Percentiles rank a stretch among this genome's conserved stretches.
phyloP scores from a whole-genome alignment of 2,113 vertebrate species.

The Caranx ignobilis region DNA sequence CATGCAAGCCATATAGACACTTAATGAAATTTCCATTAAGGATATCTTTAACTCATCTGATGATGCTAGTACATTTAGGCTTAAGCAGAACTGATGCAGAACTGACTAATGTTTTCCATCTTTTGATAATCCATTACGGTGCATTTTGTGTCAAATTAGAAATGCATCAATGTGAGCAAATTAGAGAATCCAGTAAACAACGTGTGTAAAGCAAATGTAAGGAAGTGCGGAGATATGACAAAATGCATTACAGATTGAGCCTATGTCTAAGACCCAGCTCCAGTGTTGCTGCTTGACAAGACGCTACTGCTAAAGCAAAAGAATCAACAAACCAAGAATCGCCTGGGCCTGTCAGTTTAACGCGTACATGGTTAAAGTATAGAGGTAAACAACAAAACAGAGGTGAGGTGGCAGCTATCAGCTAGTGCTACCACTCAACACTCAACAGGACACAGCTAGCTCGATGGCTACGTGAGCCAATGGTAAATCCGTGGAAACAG shows the following conservation, averaged over 20 bases:
- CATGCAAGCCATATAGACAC: constrained; percentile 41
- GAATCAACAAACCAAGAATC: background rate
- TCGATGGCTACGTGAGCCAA: constrained; percentile 49
- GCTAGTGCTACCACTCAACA: constrained; percentile 25
- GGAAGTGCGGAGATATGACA: background rate
- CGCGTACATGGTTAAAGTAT: background rate
- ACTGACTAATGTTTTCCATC: constrained; percentile 7
- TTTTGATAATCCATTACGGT: constrained; percentile 31
- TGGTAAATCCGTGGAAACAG: constrained; percentile 62
- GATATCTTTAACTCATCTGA: constrained; percentile 51
- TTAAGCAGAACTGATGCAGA: background rate
- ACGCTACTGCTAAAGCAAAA: background rate
- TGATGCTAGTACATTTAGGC: constrained; percentile 37
- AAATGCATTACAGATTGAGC: background rate
- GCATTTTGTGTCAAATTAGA: constrained; percentile 26
- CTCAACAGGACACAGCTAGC: constrained; percentile 43
- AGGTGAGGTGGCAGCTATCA: constrained; percentile 56
- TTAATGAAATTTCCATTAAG: constrained; percentile 68
- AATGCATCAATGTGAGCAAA: background rate
- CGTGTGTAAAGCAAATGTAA: constrained; percentile 7
- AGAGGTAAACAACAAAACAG: constrained; percentile 18
- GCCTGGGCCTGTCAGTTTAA: background rate
- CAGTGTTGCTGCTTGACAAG: background rate
- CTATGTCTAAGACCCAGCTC: background rate
- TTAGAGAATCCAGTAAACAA: background rate